phyloP scores from a whole-genome alignment of 2,888 invertebrate species.

The Thelaira solivaga region DNA sequence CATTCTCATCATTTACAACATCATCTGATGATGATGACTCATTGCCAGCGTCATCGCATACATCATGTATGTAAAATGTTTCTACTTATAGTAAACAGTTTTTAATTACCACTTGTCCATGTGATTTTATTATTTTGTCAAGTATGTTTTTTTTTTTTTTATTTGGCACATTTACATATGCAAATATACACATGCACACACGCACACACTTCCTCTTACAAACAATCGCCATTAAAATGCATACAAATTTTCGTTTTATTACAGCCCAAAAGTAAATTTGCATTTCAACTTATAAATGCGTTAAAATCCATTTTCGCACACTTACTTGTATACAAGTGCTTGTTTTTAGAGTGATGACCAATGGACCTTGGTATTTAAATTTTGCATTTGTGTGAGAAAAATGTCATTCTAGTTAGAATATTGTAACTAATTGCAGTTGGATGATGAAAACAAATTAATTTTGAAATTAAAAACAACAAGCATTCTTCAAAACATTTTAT shows the following conservation, averaged over 20 bases:
- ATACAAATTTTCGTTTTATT: constrained; percentile 28
- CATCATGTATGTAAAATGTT: constrained; percentile 44
- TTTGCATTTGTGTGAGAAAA: neutral
- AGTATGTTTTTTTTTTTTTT: too few relatives aligned
- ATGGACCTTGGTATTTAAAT: constrained; percentile 19
- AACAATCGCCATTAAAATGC: constrained; percentile 11
- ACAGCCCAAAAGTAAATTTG: constrained; percentile 35
- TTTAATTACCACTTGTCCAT: constrained; percentile 62
- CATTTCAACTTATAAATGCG: constrained; percentile 35
- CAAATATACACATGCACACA: neutral
- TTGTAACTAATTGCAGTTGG: neutral
- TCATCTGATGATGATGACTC: too few relatives aligned
- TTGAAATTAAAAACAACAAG: neutral
- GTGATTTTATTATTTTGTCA: constrained; percentile 62
- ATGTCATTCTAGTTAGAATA: constrained; percentile 2
- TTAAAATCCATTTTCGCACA: neutral
- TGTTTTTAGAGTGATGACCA: constrained; percentile 8
- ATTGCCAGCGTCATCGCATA: neutral
- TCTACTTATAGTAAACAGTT: constrained; percentile 56
- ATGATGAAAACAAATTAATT: neutral
- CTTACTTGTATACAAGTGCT: neutral
- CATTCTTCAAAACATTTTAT: too few relatives aligned
- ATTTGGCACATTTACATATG: constrained; percentile 31
- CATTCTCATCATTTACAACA: neutral
- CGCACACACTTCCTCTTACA: neutral